Conservation (phyloP, 1,140 invertebrate genomes). For the Aphaenogaster rudis region DNA sequence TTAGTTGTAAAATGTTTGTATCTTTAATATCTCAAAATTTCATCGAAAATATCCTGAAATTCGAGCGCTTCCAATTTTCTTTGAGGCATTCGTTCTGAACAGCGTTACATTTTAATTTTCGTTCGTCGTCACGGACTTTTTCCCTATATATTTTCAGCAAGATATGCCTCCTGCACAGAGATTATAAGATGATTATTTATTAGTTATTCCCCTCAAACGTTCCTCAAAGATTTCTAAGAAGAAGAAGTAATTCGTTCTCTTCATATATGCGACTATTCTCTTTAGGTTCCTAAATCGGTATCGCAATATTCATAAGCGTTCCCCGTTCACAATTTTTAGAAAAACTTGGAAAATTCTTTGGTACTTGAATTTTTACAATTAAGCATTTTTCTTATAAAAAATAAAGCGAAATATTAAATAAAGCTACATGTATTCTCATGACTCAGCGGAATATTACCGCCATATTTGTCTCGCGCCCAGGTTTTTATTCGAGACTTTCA, state of each 20-base stretch:
- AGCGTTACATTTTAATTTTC: neutral
- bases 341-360: neutral
- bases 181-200: neutral
- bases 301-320: neutral
- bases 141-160: neutral
- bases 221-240: neutral
- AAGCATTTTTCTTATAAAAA: neutral
- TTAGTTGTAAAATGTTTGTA: neutral
- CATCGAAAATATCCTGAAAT: neutral
- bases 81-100: neutral
- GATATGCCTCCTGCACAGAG: neutral
- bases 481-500: neutral
- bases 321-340: neutral
- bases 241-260: neutral
- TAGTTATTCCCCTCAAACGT: neutral
- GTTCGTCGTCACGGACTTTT: neutral
- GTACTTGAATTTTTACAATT: neutral
- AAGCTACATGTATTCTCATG: neutral
- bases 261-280: neutral
- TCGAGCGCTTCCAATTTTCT: neutral
- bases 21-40: neutral
- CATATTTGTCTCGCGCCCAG: neutral
- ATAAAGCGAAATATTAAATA: neutral
- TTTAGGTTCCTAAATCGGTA: neutral
- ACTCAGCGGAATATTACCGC: neutral